Conservation (phyloP, 2,797 vertebrate species). For the Cephalopachus bancanus region DNA sequence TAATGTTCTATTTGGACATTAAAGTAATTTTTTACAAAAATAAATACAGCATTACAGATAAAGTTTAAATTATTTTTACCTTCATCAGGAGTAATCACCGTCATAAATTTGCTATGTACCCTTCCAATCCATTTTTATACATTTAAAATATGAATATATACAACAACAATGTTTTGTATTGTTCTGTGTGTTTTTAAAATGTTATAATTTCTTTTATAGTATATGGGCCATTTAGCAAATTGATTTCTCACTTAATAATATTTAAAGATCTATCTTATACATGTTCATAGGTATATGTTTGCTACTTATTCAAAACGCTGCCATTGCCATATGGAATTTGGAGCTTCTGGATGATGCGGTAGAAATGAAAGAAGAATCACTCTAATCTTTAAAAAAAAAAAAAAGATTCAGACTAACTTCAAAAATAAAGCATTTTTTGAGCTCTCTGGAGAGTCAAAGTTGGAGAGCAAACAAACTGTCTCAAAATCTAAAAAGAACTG, state of each 20-base stretch:
- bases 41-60: constrained; percentile 46
- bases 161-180: neutral
- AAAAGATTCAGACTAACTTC: neutral
- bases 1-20: constrained; percentile 55
- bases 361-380: neutral
- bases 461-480: neutral
- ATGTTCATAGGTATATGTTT: neutral
- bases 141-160: constrained; percentile 26
- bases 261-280: neutral
- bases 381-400: constrained; percentile 8
- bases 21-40: constrained; percentile 67
- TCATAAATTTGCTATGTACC: constrained; percentile 27
- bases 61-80: constrained; percentile 67
- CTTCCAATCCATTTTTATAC: constrained; percentile 41
- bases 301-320: constrained; percentile 4
- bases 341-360: neutral
- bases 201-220: neutral
- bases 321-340: neutral
- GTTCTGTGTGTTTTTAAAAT: neutral
- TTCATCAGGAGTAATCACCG: neutral
- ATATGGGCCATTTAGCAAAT: neutral
- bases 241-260: constrained; percentile 38
- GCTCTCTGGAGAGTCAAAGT: neutral
- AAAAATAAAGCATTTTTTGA: neutral
- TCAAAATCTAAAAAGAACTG: neutral